Conservation (phyloP, 92 coral and sea anemone genomes). For the Galaxea fascicularis region DNA sequence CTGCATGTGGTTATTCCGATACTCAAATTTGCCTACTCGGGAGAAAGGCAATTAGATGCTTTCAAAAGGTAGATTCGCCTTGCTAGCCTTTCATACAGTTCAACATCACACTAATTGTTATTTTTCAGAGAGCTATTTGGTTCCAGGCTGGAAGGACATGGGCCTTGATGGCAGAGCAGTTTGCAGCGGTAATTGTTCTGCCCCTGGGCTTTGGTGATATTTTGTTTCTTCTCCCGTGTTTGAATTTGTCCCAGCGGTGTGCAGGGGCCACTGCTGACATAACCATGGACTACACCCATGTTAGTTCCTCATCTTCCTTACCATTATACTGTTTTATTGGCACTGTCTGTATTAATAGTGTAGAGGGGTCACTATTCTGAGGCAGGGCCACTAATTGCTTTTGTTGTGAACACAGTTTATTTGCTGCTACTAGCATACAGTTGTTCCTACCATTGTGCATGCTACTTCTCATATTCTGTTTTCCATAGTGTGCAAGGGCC, state of each 20-base stretch:
- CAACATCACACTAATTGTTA: not conserved
- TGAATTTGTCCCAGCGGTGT: not conserved
- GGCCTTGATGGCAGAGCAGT: not conserved
- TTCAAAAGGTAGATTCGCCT: constrained; percentile 52
- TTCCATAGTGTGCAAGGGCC: constrained; percentile 25
- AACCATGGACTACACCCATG: not conserved
- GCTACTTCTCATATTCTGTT: not conserved
- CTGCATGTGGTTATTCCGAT: constrained; percentile 55
- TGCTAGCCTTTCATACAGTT: constrained; percentile 10
- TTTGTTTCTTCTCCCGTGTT: too few relatives aligned
- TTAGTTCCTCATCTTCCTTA: not conserved
- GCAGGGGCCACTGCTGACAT: constrained; percentile 33
- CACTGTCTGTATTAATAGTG: constrained; percentile 1
- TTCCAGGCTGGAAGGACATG: not conserved
- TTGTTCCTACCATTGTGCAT: constrained; percentile 1
- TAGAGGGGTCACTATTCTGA: constrained; percentile 12
- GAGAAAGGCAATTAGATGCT: constrained; percentile 51
- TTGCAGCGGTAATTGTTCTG: constrained; percentile 18
- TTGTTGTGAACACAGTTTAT: not conserved
- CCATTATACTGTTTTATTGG: not conserved
- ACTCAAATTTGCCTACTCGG: constrained; percentile 50
- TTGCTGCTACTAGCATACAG: constrained; percentile 6
- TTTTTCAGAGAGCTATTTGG: not conserved
- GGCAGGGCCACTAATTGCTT: not conserved
- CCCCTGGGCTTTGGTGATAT: constrained; percentile 1